Conservation (phyloP, 2,797 vertebrate species). For the Buphagus erythrorhynchus region DNA sequence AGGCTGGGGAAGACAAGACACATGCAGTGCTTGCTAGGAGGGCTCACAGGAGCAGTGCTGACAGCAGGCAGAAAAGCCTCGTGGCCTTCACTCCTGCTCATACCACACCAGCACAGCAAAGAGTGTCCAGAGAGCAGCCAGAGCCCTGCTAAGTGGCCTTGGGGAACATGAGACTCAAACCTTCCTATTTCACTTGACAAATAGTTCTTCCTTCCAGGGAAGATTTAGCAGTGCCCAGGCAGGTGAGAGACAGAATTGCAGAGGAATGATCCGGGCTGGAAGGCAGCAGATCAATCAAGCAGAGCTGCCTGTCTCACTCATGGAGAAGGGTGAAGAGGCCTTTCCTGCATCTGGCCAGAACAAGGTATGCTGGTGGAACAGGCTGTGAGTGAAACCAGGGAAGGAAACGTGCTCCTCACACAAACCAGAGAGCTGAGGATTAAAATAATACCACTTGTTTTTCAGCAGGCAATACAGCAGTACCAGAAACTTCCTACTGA, state of each 20-base stretch:
- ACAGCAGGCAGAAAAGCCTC: background rate
- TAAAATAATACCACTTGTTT: background rate
- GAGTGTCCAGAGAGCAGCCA: background rate
- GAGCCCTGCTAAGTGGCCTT: background rate
- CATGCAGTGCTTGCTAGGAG: background rate
- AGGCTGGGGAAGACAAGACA: background rate
- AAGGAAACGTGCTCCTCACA: background rate
- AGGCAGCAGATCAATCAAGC: slow-evolving; percentile 32
- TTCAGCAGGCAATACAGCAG: background rate
- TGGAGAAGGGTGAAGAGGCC: background rate
- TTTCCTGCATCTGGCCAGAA: background rate
- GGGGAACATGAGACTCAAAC: background rate
- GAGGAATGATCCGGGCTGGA: background rate
- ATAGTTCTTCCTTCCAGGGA: background rate
- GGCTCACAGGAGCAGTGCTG: background rate
- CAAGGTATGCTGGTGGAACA: rapidly evolving
- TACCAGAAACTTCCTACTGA: background rate
- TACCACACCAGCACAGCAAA: background rate
- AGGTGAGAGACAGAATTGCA: slow-evolving; percentile 36
- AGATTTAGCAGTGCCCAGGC: slow-evolving; percentile 28
- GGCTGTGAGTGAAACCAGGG: background rate
- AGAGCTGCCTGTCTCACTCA: background rate
- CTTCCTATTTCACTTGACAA: slow-evolving; percentile 33
- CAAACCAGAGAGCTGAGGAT: background rate
- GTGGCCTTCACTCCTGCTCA: background rate